Percentiles rank a stretch among this genome's conserved stretches.
These are phyloP conservation scores for Isichthys henryi DNA, from an alignment of 2,113 vertebrate species.

Conservation along the genomic window DNA sequence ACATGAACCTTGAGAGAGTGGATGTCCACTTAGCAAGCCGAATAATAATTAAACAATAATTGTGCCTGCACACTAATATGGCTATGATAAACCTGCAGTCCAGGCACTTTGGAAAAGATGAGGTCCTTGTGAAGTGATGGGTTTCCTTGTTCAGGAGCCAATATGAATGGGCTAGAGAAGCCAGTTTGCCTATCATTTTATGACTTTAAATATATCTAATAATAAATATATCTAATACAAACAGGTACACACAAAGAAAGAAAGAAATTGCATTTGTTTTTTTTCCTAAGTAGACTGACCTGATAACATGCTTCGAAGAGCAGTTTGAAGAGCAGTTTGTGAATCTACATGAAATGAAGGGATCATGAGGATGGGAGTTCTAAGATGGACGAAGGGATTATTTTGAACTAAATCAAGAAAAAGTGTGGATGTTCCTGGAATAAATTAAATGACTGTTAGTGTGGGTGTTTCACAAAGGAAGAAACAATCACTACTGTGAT, in stretches of 20 bases:
- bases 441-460: neutral
- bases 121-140: neutral
- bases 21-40: neutral
- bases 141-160: neutral
- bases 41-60: neutral
- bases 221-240: neutral
- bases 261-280: neutral
- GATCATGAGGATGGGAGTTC: neutral
- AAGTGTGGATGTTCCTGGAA: neutral
- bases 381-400: neutral
- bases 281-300: neutral
- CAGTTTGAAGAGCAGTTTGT: neutral
- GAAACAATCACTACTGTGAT: neutral
- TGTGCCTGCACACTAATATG: neutral
- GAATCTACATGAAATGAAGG: neutral
- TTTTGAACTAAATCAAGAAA: neutral
- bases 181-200: neutral
- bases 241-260: neutral
- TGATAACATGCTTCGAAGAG: neutral
- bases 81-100: neutral
- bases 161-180: neutral
- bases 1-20: neutral
- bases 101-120: neutral
- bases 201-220: neutral
- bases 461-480: constrained; percentile 1